These are phyloP conservation scores for Galerucella nymphaeae DNA, from an alignment of 2,888 invertebrate genomes.

Conservation along the genomic window DNA sequence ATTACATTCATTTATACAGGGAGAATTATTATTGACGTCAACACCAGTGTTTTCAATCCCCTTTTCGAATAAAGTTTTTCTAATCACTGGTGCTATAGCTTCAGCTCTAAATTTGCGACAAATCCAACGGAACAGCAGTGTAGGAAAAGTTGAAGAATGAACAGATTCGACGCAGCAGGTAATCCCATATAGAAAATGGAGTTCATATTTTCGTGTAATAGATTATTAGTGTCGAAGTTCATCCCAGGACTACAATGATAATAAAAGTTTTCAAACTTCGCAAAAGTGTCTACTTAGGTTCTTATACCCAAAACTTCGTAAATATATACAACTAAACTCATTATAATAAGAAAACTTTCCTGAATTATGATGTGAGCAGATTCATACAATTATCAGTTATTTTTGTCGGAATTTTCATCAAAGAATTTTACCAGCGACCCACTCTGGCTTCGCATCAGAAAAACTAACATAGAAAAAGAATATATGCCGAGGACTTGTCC, in stretches of 20 bases:
- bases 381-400: no score
- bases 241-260: not conserved
- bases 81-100: no score
- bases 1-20: no score
- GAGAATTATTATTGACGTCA: no score
- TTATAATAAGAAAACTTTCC: not conserved
- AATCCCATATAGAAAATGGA: not conserved
- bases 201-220: not conserved
- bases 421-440: no score
- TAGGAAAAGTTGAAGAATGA: not conserved
- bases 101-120: not conserved
- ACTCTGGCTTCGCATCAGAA: no score
- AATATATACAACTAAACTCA: not conserved
- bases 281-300: not conserved
- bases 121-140: not conserved
- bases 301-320: not conserved
- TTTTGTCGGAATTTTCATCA: no score
- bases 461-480: no score
- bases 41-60: no score
- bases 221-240: not conserved
- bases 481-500: no score
- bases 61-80: no score
- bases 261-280: not conserved
- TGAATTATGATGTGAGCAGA: no score
- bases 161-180: not conserved